These are phyloP conservation scores for Equus przewalskii DNA, from an alignment of 2,113 vertebrate species.

Conservation along the genomic window DNA sequence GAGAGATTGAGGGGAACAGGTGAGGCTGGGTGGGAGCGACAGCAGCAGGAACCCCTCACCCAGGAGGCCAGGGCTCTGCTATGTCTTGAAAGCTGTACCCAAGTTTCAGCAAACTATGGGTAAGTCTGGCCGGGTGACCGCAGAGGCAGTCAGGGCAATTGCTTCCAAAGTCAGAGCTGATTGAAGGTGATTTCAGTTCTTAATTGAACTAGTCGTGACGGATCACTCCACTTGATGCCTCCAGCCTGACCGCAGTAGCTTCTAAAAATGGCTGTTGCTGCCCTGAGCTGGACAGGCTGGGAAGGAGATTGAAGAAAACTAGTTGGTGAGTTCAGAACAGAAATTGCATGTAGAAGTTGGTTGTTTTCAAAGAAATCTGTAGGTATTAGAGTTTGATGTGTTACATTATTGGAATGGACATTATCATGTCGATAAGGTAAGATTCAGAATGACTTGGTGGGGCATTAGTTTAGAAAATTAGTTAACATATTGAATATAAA, in stretches of 20 bases:
- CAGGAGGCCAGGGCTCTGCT: background rate
- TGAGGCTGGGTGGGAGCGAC: background rate
- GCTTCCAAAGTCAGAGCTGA: background rate
- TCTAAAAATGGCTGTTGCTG: background rate
- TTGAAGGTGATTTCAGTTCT: background rate
- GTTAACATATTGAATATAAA: constrained; percentile 57
- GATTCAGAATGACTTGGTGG: background rate
- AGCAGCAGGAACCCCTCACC: background rate
- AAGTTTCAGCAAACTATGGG: background rate
- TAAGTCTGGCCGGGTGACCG: background rate
- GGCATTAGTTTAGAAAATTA: constrained; percentile 29
- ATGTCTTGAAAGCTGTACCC: background rate
- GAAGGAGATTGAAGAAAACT: background rate
- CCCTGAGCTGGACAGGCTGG: background rate
- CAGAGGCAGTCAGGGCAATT: background rate
- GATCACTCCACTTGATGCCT: background rate
- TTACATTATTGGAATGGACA: background rate
- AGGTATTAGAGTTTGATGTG: background rate
- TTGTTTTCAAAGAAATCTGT: constrained; percentile 42
- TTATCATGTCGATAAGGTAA: background rate
- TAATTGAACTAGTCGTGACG: background rate
- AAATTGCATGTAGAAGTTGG: background rate
- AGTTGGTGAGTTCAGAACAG: constrained; percentile 46
- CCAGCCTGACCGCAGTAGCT: background rate
- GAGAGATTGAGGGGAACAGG: background rate